These are phyloP conservation scores for Cephus rjabovi DNA, from an alignment of 2,888 invertebrate species.

Conservation along the genomic window DNA sequence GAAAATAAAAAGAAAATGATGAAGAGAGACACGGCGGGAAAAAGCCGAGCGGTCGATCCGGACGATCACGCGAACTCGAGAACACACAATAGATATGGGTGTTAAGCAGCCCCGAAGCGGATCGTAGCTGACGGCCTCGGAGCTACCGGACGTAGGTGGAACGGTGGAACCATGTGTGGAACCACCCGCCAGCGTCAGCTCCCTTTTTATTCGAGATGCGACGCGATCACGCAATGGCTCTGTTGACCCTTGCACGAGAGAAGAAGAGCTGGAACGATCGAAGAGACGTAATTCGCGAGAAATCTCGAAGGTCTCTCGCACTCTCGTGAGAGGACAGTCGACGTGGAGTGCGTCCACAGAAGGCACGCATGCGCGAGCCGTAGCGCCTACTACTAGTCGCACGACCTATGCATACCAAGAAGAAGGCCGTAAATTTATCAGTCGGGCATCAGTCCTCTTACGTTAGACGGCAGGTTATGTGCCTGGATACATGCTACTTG, in stretches of 20 bases:
- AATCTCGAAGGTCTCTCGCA: no score
- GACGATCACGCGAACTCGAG: conserved; percentile 28
- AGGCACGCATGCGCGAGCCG: not conserved
- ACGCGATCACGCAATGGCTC: no score
- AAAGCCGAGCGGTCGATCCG: not conserved
- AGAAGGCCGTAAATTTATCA: conserved; percentile 55
- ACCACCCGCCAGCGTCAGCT: conserved; percentile 58
- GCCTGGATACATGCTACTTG: not conserved
- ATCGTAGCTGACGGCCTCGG: conserved; percentile 38
- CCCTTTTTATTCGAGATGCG: conserved; percentile 25
- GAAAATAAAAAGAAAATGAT: conserved; percentile 15
- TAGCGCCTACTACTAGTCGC: not conserved
- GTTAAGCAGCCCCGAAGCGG: no score
- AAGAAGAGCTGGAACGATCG: no score
- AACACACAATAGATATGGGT: no score
- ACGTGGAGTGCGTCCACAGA: no score
- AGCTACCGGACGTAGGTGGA: conserved; percentile 59
- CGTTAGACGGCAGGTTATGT: conserved; percentile 41
- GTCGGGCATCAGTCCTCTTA: conserved; percentile 42
- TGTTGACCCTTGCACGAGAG: no score
- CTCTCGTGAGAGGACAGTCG: no score
- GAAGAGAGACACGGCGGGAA: not conserved
- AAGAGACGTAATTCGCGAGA: no score
- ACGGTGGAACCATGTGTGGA: conserved; percentile 23
- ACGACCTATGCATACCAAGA: conserved; percentile 40